Conservation (phyloP, 2,113 vertebrate species). For the Nothocercus nigrocapillus region DNA sequence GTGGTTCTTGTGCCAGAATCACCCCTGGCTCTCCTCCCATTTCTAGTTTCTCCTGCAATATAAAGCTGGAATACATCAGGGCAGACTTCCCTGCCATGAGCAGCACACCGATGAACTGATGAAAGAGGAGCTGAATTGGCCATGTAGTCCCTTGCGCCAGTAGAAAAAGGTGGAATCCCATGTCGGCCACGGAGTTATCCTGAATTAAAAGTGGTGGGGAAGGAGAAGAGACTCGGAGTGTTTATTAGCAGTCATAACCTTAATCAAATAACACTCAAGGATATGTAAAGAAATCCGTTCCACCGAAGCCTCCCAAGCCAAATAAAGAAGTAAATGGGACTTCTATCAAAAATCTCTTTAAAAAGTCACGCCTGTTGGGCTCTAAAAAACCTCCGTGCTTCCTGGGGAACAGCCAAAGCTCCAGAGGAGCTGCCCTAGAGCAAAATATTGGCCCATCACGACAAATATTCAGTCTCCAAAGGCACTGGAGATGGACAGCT, state of each 20-base stretch:
- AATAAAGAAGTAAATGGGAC: slow-evolving; percentile 72
- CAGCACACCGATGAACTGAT: background rate
- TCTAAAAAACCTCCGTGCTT: background rate
- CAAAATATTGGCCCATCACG: background rate
- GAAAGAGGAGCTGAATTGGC: slow-evolving; percentile 14
- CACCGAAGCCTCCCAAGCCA: slow-evolving; percentile 65
- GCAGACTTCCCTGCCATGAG: background rate
- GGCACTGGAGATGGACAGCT: fast-evolving
- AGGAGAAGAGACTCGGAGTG: slow-evolving; percentile 48
- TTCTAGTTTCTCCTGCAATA: background rate
- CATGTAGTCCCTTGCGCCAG: background rate
- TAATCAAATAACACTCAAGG: slow-evolving; percentile 75
- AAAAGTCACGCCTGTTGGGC: background rate
- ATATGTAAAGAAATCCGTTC: slow-evolving; percentile 65
- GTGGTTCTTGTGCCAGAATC: slow-evolving; percentile 39
- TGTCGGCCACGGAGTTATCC: background rate
- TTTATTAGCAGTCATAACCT: slow-evolving; percentile 74
- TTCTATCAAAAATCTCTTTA: slow-evolving; percentile 64
- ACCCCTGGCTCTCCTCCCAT: slow-evolving; percentile 20
- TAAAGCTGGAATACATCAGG: slow-evolving; percentile 31
- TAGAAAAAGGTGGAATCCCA: background rate
- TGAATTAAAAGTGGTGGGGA: background rate
- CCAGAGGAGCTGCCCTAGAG: background rate
- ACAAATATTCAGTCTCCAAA: background rate
- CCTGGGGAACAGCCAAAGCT: slow-evolving; percentile 50